Conservation (phyloP, 2,888 invertebrate species). For the Myathropa florea region DNA sequence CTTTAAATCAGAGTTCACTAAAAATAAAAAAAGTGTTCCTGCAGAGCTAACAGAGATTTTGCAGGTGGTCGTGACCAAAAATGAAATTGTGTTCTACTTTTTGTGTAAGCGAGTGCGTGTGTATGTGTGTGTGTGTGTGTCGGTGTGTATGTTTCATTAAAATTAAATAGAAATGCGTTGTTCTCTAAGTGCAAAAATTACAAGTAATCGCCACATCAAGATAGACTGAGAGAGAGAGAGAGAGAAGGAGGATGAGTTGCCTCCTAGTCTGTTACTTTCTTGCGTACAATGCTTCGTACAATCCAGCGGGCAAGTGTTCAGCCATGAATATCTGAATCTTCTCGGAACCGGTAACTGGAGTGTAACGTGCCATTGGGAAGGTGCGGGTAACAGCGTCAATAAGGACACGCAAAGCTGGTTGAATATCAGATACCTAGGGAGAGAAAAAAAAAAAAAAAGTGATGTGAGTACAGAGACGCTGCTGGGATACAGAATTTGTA, state of each 20-base stretch:
- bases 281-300: slow-evolving; percentile 89
- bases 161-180: slow-evolving; percentile 66
- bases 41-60: no score
- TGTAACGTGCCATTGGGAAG: slow-evolving; percentile 91
- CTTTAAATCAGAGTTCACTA: not conserved
- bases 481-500: no score
- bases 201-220: not conserved
- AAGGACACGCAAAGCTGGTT: slow-evolving; percentile 88
- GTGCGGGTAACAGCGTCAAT: slow-evolving; percentile 90
- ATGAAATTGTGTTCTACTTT: not conserved
- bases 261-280: slow-evolving; percentile 72
- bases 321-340: slow-evolving; percentile 90
- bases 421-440: slow-evolving; percentile 87
- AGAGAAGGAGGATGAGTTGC: not conserved
- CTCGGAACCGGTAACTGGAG: slow-evolving; percentile 89
- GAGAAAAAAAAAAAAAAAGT: slow-evolving; percentile 1
- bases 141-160: slow-evolving; percentile 29
- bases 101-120: not conserved
- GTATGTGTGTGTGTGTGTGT: slow-evolving; percentile 3
- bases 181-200: slow-evolving; percentile 51
- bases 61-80: slow-evolving; percentile 1
- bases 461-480: no score
- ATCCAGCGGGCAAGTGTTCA: slow-evolving; percentile 89
- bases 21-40: not conserved
- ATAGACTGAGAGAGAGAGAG: not conserved